Evolutionary conservation across 2,113 vertebrate species (phyloP), one percentile per base, ranked within the genome.

Genomic region (Ia io): DNA sequence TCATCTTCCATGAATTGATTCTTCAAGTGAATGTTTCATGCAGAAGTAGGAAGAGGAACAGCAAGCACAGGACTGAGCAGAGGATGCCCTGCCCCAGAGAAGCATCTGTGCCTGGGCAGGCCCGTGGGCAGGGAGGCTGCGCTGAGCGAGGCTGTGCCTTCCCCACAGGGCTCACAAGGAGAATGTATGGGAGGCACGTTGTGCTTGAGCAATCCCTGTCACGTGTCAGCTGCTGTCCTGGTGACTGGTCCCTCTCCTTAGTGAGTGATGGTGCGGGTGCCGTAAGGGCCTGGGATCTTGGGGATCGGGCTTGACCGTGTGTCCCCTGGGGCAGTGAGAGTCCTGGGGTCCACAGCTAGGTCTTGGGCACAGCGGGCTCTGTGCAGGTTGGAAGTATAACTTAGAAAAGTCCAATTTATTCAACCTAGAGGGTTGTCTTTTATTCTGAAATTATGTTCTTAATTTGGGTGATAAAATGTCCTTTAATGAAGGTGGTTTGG

Each of bases 221-320:
- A 3, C 6, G 0, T 32, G 86, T 17, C 1, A 25, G 13, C 5
- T 1, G 30, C 63, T 17, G 6, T 20, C 5, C 0, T 8, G 30
- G 30, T 10, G 40, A 11, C 6, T 1, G 2, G 30, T 9, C 49
- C 67, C 37, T 53, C 32, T 47, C 49, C 32, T 37, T 25, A 59
- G 59, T 61, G 59, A 61, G 25, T 7, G 22, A 10, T 14, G 16
- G 3, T 61, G 44, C 1, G 2, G 6, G 23, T 32, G 44, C 61
- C 25, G 63, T 69, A 8, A 23, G 17, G 20, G 25, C 67, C 70
- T 61, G 5, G 9, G 65, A 32, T 44, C 73, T 65, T 12, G 37
- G 74, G 35, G 70, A 7, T 44, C 1, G 0, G 5, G 44, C 47
- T 23, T 32, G 70, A 20, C 40, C 28, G 6, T 32, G 70, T 53